Percentiles rank a stretch among this genome's conserved stretches.
These are phyloP conservation scores for Lutraria lutraria DNA, from an alignment of 2,888 invertebrate genomes.

Conservation along the genomic window DNA sequence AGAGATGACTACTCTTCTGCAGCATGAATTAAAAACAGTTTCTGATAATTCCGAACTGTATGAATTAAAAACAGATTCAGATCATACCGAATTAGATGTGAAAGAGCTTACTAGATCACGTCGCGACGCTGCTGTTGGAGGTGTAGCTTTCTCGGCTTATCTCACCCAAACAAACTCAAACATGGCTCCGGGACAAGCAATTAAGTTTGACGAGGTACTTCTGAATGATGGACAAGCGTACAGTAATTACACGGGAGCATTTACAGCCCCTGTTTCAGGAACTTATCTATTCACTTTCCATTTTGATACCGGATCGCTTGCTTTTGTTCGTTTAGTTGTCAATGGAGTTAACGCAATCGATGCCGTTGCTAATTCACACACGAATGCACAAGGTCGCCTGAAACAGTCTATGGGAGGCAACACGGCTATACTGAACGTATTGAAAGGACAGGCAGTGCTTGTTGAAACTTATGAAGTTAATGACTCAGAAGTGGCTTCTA, in stretches of 20 bases:
- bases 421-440: slow-evolving; percentile 31
- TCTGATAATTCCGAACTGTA: background rate
- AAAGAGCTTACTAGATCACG: background rate
- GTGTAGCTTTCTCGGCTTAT: slow-evolving; percentile 38
- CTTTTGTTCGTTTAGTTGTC: slow-evolving; percentile 28
- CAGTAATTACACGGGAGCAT: slow-evolving; percentile 17
- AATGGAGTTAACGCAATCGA: slow-evolving; percentile 42
- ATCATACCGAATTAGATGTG: background rate
- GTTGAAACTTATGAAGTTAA: slow-evolving; percentile 30
- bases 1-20: background rate
- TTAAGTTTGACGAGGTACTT: slow-evolving; percentile 38
- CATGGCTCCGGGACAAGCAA: background rate
- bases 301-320: slow-evolving; percentile 2
- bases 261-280: slow-evolving; percentile 36
- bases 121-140: background rate
- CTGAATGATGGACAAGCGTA: slow-evolving; percentile 41
- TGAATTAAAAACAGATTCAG: background rate
- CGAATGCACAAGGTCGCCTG: background rate
- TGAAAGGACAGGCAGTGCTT: slow-evolving; percentile 18
- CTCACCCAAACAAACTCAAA: background rate
- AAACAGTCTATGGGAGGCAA: slow-evolving; percentile 41
- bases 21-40: background rate
- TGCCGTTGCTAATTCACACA: slow-evolving; percentile 38
- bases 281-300: slow-evolving; percentile 31
- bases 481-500: background rate